Base-by-base conservation (phyloP, 2,888 invertebrate species). In the Drymonia ruficornis region DNA sequence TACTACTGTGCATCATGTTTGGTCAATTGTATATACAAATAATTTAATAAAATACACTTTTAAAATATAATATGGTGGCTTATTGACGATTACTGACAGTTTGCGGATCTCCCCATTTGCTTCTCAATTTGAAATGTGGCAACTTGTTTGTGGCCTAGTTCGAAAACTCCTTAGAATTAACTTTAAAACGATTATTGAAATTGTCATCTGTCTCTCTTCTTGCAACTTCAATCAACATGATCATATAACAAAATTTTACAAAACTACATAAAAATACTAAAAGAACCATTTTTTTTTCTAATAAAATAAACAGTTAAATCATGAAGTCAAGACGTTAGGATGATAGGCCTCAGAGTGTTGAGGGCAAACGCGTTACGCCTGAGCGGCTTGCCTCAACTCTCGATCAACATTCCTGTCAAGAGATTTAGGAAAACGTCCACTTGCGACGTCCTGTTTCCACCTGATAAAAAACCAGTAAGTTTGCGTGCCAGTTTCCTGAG, bases 391-490 rank as follows among this genome's bases (percentile, higher is more conserved):
- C 53, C 61, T 29, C 55, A 55, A 23, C 61, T 63, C 12, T 44
- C 18, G 12, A 48, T 66, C 51, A 65, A 63, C 13, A 7, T 18
- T 1, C 40, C 60, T 0, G 23, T 58, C 13, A 76, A 70, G 55
- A 67, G 78, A 42, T 76, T 70, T 51, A 61, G 77, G 49, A 78
- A 61, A 51, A 70, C 69, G 6, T 84, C 81, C 4, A 59, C 74
- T 2, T 86, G 86, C 55, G 76, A 83, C 49, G 55, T 62, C 2
- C 49, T 67, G 16, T 54, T 18, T 5, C 62, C 76, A 12, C 63
- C 65, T 0, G 76, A 80, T 3, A 78, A 74, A 52, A 84, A 59
- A 71, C 83, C 86, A 60, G 89, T 88, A 63, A 60, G 66, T 49
- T 19, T 29, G 34, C 2, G 12, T 13, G 9, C 34, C 34, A 36